These are phyloP conservation scores for Cydia fagiglandana DNA, from an alignment of 1,140 invertebrate species.

Conservation along the genomic window DNA sequence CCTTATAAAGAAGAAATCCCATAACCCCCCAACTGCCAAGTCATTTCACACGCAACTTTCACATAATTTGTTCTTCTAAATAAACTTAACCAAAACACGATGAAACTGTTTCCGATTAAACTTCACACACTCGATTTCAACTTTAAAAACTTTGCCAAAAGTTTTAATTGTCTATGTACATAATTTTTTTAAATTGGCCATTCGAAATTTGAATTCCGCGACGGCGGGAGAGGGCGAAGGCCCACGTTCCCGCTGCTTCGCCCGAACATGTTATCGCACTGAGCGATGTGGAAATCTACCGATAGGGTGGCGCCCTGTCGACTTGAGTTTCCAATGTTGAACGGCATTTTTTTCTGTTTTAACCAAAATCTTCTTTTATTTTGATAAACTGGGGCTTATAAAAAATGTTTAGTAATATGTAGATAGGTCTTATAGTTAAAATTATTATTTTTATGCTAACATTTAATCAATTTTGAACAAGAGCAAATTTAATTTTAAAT, in stretches of 20 bases:
- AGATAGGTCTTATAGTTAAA: too few relatives aligned
- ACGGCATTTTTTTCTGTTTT: background rate
- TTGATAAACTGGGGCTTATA: background rate
- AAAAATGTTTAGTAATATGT: too few relatives aligned
- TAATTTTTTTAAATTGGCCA: constrained; percentile 40
- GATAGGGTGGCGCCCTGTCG: constrained; percentile 55
- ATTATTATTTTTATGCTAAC: too few relatives aligned
- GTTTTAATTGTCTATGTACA: constrained; percentile 32
- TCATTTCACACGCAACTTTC: constrained; percentile 26
- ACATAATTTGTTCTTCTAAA: constrained; percentile 26
- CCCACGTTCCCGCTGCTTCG: constrained; percentile 54
- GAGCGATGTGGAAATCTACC: constrained; percentile 58
- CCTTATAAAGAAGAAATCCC: constrained; percentile 18
- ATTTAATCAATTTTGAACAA: too few relatives aligned
- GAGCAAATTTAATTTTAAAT: too few relatives aligned
- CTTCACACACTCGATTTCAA: constrained; percentile 9
- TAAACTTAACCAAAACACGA: constrained; percentile 28
- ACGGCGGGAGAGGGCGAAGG: constrained; percentile 55
- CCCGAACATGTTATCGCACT: constrained; percentile 71
- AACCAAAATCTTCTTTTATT: background rate
- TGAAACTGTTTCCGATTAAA: background rate
- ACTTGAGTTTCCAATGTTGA: constrained; percentile 35
- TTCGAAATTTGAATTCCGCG: constrained; percentile 61
- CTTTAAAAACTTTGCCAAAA: constrained; percentile 26
- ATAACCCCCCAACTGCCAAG: constrained; percentile 1